Percentiles rank a stretch among this genome's conserved stretches.
Evolutionary conservation across 2,797 vertebrate species (phyloP).

Genomic region (Myotis pilosus): DNA sequence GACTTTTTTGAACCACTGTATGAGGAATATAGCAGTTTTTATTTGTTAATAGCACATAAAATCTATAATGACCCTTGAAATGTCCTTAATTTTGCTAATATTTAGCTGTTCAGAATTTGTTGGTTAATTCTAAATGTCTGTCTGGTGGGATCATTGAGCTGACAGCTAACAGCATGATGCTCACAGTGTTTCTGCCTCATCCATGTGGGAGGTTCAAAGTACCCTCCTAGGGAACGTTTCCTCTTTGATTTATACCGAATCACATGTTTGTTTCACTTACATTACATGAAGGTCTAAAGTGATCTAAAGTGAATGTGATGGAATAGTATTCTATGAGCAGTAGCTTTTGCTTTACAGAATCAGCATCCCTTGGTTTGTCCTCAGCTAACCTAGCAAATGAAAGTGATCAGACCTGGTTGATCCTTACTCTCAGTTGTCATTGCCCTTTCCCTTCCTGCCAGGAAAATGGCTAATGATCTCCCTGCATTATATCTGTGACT

Average conservation of each 20-base stretch:
- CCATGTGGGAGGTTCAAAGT: neutral
- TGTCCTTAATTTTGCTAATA: neutral
- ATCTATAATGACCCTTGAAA: neutral
- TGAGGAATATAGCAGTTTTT: neutral
- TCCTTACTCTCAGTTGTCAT: constrained; percentile 9
- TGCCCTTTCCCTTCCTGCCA: constrained; percentile 34
- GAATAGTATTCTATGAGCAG: constrained; percentile 7
- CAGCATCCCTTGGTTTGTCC: constrained; percentile 4
- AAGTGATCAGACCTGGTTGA: neutral
- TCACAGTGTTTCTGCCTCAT: neutral
- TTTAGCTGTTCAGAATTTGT: constrained; percentile 2
- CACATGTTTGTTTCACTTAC: neutral
- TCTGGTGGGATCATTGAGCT: neutral
- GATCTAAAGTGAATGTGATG: constrained; percentile 2
- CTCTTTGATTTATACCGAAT: neutral
- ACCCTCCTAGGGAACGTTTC: neutral
- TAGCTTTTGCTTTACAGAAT: constrained; percentile 39
- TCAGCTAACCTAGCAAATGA: neutral
- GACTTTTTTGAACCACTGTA: neutral
- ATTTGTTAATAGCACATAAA: neutral
- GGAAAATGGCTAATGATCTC: constrained; percentile 12
- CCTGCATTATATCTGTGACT: constrained; percentile 29
- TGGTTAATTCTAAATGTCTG: neutral
- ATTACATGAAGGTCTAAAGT: neutral
- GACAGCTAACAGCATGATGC: no score